These are phyloP conservation scores for Heterodera filipjevi DNA, from an alignment of 2,888 invertebrate genomes.

Conservation along the genomic window DNA sequence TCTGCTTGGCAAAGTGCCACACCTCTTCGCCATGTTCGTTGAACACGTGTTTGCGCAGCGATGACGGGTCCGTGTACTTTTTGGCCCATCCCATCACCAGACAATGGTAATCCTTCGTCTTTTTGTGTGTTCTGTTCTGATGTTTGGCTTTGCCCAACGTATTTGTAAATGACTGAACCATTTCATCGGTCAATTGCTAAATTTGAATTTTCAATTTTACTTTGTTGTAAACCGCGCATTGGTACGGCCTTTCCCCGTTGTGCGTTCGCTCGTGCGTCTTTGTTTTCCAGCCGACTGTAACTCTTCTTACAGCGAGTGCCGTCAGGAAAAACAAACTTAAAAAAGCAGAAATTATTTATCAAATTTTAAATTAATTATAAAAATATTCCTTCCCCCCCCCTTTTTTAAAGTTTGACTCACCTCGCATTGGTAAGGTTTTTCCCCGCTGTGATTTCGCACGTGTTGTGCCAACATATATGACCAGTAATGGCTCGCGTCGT, in stretches of 20 bases:
- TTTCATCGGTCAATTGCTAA: too few relatives aligned
- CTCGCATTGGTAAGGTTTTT: constrained; percentile 93
- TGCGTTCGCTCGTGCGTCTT: constrained; percentile 95
- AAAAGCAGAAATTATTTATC: too few relatives aligned
- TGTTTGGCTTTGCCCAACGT: constrained; percentile 98
- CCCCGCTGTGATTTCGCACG: constrained; percentile 95
- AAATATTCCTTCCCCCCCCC: too few relatives aligned
- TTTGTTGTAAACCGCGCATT: constrained; percentile 36
- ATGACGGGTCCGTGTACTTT: constrained; percentile 96
- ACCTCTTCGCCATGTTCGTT: constrained; percentile 98
- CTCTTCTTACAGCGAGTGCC: constrained; percentile 84
- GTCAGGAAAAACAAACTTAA: constrained; percentile 15
- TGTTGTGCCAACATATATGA: constrained; percentile 99
- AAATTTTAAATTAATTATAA: too few relatives aligned
- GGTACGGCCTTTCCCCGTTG: constrained; percentile 94
- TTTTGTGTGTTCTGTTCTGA: constrained; percentile 97
- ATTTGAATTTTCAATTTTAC: constrained; percentile 67
- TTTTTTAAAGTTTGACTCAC: constrained; percentile 73
- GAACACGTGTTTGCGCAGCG: constrained; percentile 94
- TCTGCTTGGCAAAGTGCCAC: constrained; percentile 27
- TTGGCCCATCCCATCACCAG: constrained; percentile 96
- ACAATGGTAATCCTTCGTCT: constrained; percentile 99
- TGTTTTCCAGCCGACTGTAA: constrained; percentile 92
- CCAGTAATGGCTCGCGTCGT: constrained; percentile 94
- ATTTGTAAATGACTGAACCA: constrained; percentile 89